Percentiles rank a stretch among this genome's conserved stretches.
These are phyloP conservation scores for Bombus sylvicola DNA, from an alignment of 1,140 invertebrate species.

Conservation along the genomic window DNA sequence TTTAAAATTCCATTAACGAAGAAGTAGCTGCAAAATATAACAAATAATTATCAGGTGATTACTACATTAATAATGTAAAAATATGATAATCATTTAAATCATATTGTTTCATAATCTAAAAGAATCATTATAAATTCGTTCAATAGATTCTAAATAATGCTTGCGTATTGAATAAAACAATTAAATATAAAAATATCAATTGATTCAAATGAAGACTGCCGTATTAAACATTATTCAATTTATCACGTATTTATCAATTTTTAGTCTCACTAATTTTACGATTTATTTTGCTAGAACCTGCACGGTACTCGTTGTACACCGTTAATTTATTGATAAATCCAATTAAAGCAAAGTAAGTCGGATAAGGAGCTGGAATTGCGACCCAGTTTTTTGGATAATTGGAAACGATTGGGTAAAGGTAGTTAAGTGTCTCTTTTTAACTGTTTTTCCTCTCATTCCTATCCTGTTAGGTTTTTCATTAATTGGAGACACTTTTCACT, in stretches of 20 bases:
- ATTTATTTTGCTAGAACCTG: neutral
- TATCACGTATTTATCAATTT: neutral
- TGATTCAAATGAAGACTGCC: neutral
- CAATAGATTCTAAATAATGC: too few relatives aligned
- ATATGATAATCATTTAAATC: too few relatives aligned
- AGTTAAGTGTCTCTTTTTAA: conserved; percentile 3
- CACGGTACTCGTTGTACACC: neutral
- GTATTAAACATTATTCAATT: neutral
- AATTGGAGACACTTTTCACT: conserved; percentile 29
- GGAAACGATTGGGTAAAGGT: neutral
- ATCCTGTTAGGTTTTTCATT: conserved; percentile 32
- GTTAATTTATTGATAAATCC: neutral
- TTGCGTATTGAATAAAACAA: too few relatives aligned
- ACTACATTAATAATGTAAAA: too few relatives aligned
- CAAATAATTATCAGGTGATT: too few relatives aligned
- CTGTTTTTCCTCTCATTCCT: neutral
- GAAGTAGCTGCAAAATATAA: too few relatives aligned
- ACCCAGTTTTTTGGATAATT: conserved; percentile 33
- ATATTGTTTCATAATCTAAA: too few relatives aligned
- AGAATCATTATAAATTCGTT: too few relatives aligned
- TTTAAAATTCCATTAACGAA: too few relatives aligned
- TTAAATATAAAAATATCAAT: too few relatives aligned
- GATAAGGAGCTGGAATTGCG: conserved; percentile 1
- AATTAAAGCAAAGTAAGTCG: neutral
- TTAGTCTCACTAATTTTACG: neutral